A percentile compares a stretch with the other conserved stretches of the same genome.
Conservation (phyloP, 2,888 invertebrate species). For the Pristionchus fissidentatus region DNA sequence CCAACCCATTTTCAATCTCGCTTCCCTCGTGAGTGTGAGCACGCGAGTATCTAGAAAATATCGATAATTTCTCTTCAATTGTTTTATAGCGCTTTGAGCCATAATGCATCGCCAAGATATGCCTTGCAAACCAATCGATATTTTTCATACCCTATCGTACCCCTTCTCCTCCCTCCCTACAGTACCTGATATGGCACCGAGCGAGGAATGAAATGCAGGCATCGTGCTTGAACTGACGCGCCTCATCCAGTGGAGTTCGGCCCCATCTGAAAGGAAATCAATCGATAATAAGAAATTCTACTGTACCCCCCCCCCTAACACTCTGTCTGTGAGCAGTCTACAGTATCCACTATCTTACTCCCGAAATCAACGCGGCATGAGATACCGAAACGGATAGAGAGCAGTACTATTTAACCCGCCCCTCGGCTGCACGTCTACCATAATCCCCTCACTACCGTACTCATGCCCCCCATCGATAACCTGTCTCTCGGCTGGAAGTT, state of each 20-base stretch:
- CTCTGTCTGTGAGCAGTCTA: not conserved
- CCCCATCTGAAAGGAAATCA: constrained; percentile 50
- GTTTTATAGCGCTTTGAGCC: too few species aligned
- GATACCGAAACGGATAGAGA: not conserved
- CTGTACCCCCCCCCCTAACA: too few species aligned
- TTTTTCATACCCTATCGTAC: not conserved
- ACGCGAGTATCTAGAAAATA: constrained; percentile 29
- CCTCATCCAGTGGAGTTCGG: constrained; percentile 52
- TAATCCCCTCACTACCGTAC: too few species aligned
- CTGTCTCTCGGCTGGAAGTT: constrained; percentile 65
- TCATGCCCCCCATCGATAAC: constrained; percentile 40
- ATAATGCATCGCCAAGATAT: too few species aligned
- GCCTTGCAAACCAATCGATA: not conserved
- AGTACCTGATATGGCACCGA: constrained; percentile 11
- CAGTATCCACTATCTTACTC: not conserved
- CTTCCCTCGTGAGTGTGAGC: constrained; percentile 35
- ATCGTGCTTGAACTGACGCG: constrained; percentile 48
- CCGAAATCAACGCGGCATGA: not conserved
- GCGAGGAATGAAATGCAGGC: constrained; percentile 44
- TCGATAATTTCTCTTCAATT: too few species aligned
- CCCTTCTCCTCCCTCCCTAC: not conserved
- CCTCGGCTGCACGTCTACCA: not conserved
- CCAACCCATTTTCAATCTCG: constrained; percentile 42
- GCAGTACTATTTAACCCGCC: not conserved
- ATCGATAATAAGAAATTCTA: constrained; percentile 5